These are phyloP conservation scores for Erannis defoliaria DNA, from an alignment of 2,888 invertebrate species.

Conservation along the genomic window DNA sequence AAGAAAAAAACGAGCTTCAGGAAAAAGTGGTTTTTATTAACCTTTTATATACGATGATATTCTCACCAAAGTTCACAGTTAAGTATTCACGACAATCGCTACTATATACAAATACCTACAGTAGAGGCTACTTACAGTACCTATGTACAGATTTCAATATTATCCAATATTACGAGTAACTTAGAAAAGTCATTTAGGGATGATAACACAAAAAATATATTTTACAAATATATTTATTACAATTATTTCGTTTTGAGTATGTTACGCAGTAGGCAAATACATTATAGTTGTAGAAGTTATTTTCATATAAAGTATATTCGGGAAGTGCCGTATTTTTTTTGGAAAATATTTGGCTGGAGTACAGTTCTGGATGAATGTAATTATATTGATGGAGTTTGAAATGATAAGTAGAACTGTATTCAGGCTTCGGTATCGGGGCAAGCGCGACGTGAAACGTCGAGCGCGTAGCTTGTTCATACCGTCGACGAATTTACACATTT, in stretches of 20 bases:
- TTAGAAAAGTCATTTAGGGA: not conserved
- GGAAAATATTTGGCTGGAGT: too few species aligned
- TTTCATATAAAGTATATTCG: too few species aligned
- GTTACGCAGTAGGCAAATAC: not conserved
- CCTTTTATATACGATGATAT: constrained; percentile 62
- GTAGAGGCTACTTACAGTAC: constrained; percentile 42
- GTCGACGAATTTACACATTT: too few species aligned
- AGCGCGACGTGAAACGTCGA: too few species aligned
- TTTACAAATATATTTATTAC: too few species aligned
- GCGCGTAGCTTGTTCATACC: too few species aligned
- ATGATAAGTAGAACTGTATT: too few species aligned
- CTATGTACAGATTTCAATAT: constrained; percentile 33
- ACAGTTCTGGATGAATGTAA: too few species aligned
- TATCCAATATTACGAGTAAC: not conserved
- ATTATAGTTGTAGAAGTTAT: too few species aligned
- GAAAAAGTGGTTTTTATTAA: constrained; percentile 80
- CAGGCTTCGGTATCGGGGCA: too few species aligned
- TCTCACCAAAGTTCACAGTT: constrained; percentile 70
- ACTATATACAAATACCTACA: constrained; percentile 56
- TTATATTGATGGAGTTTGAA: too few species aligned
- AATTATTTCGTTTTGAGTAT: not conserved
- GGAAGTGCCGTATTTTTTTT: too few species aligned
- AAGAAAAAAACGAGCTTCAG: constrained; percentile 57
- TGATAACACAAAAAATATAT: not conserved
- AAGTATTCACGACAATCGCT: constrained; percentile 66